Conservation (phyloP, 2,113 vertebrate species). For the Nettapus auritus region DNA sequence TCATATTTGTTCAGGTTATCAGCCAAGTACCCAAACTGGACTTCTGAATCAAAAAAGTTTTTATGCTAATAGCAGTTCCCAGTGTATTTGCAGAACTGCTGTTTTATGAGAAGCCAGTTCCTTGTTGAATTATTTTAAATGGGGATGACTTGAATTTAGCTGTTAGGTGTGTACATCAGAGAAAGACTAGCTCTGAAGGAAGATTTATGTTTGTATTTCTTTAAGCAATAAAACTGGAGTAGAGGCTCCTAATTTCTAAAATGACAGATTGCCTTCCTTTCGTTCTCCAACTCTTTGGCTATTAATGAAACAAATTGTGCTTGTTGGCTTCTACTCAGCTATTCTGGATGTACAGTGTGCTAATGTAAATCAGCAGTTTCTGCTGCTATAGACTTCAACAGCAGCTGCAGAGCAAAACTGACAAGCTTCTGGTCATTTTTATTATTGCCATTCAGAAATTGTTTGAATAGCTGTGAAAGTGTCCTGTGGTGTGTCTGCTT, state of each 20-base stretch:
- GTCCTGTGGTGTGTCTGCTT: neutral
- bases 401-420: conserved; percentile 19
- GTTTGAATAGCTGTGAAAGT: neutral
- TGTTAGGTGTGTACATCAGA: neutral
- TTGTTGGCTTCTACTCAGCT: neutral
- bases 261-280: neutral
- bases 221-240: neutral
- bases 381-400: conserved; percentile 11
- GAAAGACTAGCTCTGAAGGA: neutral
- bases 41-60: neutral
- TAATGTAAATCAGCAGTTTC: conserved; percentile 39
- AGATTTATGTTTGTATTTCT: neutral
- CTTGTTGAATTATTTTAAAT: neutral
- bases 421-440: conserved; percentile 21
- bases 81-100: neutral
- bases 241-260: neutral
- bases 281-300: neutral
- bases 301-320: neutral
- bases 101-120: neutral
- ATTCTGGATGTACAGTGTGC: neutral
- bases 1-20: neutral
- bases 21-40: neutral
- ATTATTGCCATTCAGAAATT: conserved; percentile 6
- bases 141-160: neutral
- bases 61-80: neutral